These are phyloP conservation scores for Folsomia manolachei DNA, from an alignment of 2,888 invertebrate genomes.

Conservation along the genomic window DNA sequence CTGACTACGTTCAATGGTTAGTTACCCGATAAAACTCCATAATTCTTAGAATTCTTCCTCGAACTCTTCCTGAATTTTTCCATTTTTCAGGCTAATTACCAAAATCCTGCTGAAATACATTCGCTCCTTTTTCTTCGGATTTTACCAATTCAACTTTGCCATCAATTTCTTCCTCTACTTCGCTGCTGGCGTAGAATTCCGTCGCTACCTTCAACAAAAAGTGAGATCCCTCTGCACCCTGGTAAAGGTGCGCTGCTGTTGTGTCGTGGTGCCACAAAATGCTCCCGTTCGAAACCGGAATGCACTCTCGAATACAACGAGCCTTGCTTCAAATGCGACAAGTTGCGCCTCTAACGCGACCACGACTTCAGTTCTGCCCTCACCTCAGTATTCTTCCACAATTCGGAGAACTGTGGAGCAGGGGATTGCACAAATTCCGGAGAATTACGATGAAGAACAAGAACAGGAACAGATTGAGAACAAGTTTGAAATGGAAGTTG, in stretches of 20 bases:
- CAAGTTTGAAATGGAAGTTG: not conserved
- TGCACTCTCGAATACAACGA: too few relatives aligned
- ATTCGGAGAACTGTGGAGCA: too few relatives aligned
- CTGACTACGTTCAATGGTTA: constrained; percentile 53
- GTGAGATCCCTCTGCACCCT: constrained; percentile 2
- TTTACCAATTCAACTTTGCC: constrained; percentile 55
- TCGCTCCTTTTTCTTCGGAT: constrained; percentile 54
- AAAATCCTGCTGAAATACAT: constrained; percentile 55
- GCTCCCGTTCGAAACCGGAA: not conserved
- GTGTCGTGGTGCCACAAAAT: not conserved
- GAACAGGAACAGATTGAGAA: too few relatives aligned
- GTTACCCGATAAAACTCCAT: constrained; percentile 2
- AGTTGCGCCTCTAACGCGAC: not conserved
- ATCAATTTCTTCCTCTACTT: constrained; percentile 55
- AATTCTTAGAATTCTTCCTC: not conserved
- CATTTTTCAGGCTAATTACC: constrained; percentile 52
- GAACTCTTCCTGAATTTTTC: not conserved
- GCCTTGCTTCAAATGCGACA: not conserved
- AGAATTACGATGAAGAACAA: not conserved
- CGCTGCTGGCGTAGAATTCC: constrained; percentile 54
- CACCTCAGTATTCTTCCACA: not conserved
- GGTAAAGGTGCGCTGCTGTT: not conserved
- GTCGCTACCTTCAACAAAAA: constrained; percentile 42
- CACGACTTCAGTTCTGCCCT: not conserved
- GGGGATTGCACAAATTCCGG: not conserved